Base-by-base conservation (phyloP, 1,140 invertebrate species). In the Lasioglossum albipes region DNA sequence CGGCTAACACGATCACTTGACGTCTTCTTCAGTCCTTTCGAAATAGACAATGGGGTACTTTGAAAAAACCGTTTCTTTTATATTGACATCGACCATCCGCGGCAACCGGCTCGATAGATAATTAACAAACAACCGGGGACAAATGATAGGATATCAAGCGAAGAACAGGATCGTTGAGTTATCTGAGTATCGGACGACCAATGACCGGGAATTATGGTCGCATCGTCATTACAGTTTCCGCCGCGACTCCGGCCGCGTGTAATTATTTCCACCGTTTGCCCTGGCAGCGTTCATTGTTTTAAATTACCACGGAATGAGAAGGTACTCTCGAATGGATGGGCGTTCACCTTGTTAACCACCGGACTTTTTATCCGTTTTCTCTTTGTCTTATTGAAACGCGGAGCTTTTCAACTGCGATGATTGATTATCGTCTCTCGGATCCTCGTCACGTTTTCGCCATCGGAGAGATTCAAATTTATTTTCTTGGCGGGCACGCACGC, bases 191-290 rank as follows among this genome's bases (percentile, higher is more conserved):
- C 20, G 74, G 65, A 42, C 36, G 20, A 54, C 57, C 12, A 71
- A 77, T 41, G 75, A 78, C 12, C 20, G 67, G 27, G 75, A 78
- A 78, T 78, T 78, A 78, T 71, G 75, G 42, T 49, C 67, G 13
- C 57, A 59, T 71, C 75, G 57, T 62, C 42, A 18, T 71, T 62
- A 57, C 20, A n/a, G 67, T 77, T 71, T 41, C 20, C 22, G 54
- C 75, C 27, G 57, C 27, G 45, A 45, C 45, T 45, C 45, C 45
- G 75, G 41, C 3, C 75, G 67, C 27, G 67, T 62, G 67, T 70
- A 78, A 78, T 78, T 78, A 78, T 72, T 78, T 78, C 75, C 68
- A 78, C 59, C 27, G 57, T 71, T 62, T 49, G 57, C 67, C 49
- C 36, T 12, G 12, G 36, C 31, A 18, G 57, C 62, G 52, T 78